Evolutionary conservation across 2,888 invertebrate species (phyloP).

Genomic region (Amiota minor): DNA sequence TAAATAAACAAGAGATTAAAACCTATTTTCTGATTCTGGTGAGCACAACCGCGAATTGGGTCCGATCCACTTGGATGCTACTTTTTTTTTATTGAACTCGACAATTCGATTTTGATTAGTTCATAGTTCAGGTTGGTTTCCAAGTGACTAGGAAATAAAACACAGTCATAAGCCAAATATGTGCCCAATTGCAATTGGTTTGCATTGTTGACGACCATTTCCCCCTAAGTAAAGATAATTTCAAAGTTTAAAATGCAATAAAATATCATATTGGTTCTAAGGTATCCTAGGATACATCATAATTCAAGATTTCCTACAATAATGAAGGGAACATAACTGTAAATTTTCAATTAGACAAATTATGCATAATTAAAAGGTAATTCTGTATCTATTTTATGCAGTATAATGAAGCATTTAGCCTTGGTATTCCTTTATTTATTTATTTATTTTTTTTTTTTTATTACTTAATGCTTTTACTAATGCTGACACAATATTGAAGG

Average conservation of each 20-base stretch:
- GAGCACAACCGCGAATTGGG: too few species aligned
- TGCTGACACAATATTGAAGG: neutral
- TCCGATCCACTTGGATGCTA: too few species aligned
- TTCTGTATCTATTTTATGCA: too few species aligned
- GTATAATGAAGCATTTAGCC: too few species aligned
- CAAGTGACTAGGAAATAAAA: neutral
- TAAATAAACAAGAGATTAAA: neutral
- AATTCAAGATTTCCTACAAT: neutral
- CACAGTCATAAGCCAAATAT: neutral
- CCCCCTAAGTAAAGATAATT: too few species aligned
- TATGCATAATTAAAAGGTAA: constrained; percentile 9
- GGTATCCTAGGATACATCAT: neutral
- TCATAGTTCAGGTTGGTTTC: too few species aligned
- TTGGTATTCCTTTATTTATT: too few species aligned
- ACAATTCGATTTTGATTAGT: too few species aligned
- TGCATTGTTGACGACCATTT: neutral
- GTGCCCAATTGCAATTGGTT: neutral
- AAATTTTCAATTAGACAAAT: constrained; percentile 18
- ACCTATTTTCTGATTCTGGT: too few species aligned
- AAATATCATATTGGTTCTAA: neutral
- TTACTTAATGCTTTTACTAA: neutral
- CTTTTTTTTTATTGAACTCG: too few species aligned
- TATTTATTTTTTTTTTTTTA: too few species aligned
- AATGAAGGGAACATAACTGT: neutral
- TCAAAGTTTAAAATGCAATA: too few species aligned